A percentile compares a stretch with the other conserved stretches of the same genome.
Conservation (phyloP, 1,140 invertebrate genomes). For the Trialeurodes vaporariorum region DNA sequence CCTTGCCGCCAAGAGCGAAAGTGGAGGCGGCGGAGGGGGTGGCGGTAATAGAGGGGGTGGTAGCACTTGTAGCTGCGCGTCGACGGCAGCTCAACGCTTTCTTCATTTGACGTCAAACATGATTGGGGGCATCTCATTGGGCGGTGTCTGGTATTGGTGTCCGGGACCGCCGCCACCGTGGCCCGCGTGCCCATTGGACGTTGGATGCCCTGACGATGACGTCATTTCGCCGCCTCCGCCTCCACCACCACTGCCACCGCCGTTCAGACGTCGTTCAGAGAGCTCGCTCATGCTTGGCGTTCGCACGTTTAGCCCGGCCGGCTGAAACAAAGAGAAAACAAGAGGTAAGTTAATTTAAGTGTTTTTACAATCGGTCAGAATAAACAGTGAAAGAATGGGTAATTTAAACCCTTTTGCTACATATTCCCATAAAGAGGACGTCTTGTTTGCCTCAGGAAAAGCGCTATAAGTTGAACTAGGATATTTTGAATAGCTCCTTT, state of each 20-base stretch:
- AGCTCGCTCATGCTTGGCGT: background rate
- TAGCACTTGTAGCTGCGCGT: background rate
- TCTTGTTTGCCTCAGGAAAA: no score
- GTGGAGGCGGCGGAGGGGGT: no score
- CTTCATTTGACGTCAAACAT: background rate
- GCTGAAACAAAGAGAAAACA: background rate
- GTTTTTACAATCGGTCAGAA: no score
- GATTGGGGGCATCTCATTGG: background rate
- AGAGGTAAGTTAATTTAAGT: no score
- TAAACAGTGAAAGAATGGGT: no score
- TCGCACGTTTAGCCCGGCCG: background rate
- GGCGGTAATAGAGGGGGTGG: no score
- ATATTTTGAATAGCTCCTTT: no score
- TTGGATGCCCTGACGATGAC: background rate
- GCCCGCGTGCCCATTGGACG: background rate
- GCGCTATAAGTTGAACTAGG: no score
- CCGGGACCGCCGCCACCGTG: background rate
- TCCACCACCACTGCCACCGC: no score
- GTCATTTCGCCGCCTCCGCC: background rate
- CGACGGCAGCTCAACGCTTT: background rate
- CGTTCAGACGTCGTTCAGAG: background rate
- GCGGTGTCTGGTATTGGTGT: background rate
- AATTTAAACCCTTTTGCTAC: no score
- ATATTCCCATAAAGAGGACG: no score
- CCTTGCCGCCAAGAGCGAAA: no score